Conservation (phyloP, 2,113 vertebrate species). For the Labrus mixtus region DNA sequence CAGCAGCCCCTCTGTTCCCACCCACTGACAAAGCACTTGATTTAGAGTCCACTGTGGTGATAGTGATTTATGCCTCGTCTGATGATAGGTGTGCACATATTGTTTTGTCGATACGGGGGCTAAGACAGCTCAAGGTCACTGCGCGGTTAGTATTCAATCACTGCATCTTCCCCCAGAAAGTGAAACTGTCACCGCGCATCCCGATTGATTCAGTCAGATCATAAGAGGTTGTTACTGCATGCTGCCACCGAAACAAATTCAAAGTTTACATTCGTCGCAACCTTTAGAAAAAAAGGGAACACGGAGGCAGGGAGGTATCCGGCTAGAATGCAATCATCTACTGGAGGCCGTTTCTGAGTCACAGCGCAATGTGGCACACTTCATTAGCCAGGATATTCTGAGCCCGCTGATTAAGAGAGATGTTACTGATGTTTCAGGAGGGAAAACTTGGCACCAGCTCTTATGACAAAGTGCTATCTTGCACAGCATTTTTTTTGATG, state of each 20-base stretch:
- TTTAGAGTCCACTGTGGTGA: constrained; percentile 71
- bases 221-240: constrained; percentile 44
- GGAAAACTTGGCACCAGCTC: constrained; percentile 50
- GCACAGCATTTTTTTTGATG: constrained; percentile 49
- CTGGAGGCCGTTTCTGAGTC: constrained; percentile 65
- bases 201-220: constrained; percentile 59
- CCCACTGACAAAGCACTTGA: constrained; percentile 77
- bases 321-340: constrained; percentile 59
- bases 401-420: constrained; percentile 69
- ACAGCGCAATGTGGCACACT: constrained; percentile 58
- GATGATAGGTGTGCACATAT: constrained; percentile 80
- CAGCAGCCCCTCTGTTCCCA: constrained; percentile 51
- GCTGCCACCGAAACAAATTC: constrained; percentile 37
- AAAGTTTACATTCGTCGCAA: constrained; percentile 51
- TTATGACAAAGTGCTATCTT: constrained; percentile 46
- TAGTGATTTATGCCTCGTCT: constrained; percentile 74
- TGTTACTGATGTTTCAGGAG: constrained; percentile 55
- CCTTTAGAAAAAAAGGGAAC: constrained; percentile 3
- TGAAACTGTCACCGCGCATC: constrained; percentile 54
- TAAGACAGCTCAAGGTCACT: constrained; percentile 76
- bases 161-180: constrained; percentile 57
- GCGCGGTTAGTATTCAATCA: constrained; percentile 70
- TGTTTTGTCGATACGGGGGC: constrained; percentile 75
- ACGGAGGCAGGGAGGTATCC: constrained; percentile 53
- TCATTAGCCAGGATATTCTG: constrained; percentile 71